Base-by-base conservation (phyloP, 2,113 vertebrate genomes). In the Drymodes brunneopygia region DNA sequence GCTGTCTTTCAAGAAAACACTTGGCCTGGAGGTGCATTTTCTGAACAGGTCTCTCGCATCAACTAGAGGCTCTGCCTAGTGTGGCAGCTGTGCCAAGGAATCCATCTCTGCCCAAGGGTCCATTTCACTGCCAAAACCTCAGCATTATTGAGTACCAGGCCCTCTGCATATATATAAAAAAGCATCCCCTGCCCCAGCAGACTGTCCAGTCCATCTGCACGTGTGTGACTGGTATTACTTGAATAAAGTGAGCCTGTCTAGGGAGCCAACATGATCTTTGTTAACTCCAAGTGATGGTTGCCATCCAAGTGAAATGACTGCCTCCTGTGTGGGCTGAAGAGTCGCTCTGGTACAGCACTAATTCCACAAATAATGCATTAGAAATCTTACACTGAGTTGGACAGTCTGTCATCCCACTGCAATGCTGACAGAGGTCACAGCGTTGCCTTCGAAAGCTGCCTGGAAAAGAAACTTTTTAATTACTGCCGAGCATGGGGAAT, bases 391-490 rank as follows among this genome's bases (percentile, higher is more conserved):
- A 22, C 35, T 0, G 1, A 42, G 22, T n/a, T 3, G 15, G 35
- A 12, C 25, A 35, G 62, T 28, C 81, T 66, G 54, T 88, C 33
- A 50, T 66, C 42, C 79, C 33, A 7, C 10, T 89, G 48, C 50
- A 77, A 0, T 2, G 14, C 15, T 66, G 71, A 70, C 25, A 64
- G 84, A 53, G 73, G 61, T 85, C 91, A 53, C 31, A 29, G 56
- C 2, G 2, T 16, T 80, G 62, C 75, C 31, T 90, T 91, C 0
- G 0, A 58, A 91, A 92, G 56, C 81, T 70, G 64, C 65, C 58
- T 93, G 79, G 44, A 51, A 94, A 91, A 64, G 71, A 85, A 92
- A 79, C 15, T 80, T 88, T 92, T 74, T 94, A 93, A 94, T 96
- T 91, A 81, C 67, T 90, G 67, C 44, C n/a, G 54, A 73, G 74